Evolutionary conservation across 2,113 vertebrate species (phyloP).

Genomic region (Labrus mixtus): DNA sequence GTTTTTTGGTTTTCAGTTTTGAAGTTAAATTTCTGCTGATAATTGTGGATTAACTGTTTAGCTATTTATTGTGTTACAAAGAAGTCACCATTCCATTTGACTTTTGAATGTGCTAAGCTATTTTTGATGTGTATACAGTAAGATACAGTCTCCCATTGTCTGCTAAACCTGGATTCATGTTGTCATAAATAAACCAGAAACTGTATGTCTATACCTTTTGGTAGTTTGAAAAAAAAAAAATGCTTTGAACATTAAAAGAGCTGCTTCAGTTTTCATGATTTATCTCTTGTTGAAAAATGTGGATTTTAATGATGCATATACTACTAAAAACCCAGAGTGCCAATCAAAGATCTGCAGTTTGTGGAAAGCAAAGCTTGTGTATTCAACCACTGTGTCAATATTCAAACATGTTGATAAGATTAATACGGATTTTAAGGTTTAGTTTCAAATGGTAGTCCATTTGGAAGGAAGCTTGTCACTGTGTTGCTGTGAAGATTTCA

Average conservation of each 20-base stretch:
- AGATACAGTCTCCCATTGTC: constrained; percentile 19
- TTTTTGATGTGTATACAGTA: constrained; percentile 53
- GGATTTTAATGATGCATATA: constrained; percentile 65
- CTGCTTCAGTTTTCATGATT: background rate
- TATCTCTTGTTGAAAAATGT: constrained; percentile 35
- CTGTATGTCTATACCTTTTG: constrained; percentile 19
- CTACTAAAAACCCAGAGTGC: constrained; percentile 27
- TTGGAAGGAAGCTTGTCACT: constrained; percentile 62
- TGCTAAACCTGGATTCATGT: constrained; percentile 17
- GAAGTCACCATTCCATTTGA: constrained; percentile 82
- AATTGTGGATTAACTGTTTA: constrained; percentile 37
- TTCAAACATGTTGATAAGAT: constrained; percentile 24
- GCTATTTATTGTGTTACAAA: constrained; percentile 69
- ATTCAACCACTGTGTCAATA: constrained; percentile 40
- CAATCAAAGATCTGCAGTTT: constrained; percentile 42
- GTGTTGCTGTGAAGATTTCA: constrained; percentile 71
- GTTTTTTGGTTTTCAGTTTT: constrained; percentile 52
- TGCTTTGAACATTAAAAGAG: constrained; percentile 13
- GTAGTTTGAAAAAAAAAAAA: constrained; percentile 5
- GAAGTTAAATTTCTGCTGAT: constrained; percentile 55
- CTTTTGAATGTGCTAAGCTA: constrained; percentile 73
- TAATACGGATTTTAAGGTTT: constrained; percentile 54
- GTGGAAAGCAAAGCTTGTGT: constrained; percentile 35
- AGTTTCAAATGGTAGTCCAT: constrained; percentile 50
- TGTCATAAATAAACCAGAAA: constrained; percentile 28